Base-by-base conservation (phyloP, 2,888 invertebrate species). In the Phortica okadai region DNA sequence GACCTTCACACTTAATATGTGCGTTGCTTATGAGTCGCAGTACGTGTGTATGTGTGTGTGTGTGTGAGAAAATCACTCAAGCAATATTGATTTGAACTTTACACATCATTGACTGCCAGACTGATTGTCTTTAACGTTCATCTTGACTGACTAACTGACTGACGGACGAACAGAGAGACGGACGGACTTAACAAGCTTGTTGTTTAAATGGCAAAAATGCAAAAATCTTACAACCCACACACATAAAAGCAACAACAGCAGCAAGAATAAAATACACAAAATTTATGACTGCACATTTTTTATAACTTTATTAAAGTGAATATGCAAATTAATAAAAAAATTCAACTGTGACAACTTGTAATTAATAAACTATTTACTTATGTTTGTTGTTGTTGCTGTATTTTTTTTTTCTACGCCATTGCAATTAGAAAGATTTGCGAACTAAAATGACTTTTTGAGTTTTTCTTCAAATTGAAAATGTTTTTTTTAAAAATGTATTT, bases 231-330 rank as follows among this genome's bases (percentile, higher is more conserved):
- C 50, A 50, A 21, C 62, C 62, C 62, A 62, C 62, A 16, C 33
- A 33, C 33, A 33, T 33, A 5, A 5, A 2, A 33, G 33, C 33
- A 33, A 33, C 33, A 33, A 33, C 33, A 33, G 33, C 33, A 33
- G 33, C 33, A 33, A 33, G 1, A 16, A 25, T 62, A 21, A 21
- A 21, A 62, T 10, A 11, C 14, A 50, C 50, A 50, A 50, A 21
- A 69, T 69, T 69, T 69, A 69, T 69, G 69, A 69, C 45, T 21
- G 45, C 21, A 45, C 69, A 69, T 69, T 45, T 69, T 50, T 69
- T 69, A 69, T 69, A 69, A 69, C 69, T 69, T 45, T 16, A 69
- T 69, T 69, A 69, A 45, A 69, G 21, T 16, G 45, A 50, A 45
- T 69, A 69, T 69, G 69, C 69, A 69, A 69, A 69, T 69, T 69